These are phyloP conservation scores for Geococcyx californianus DNA, from an alignment of 2,113 vertebrate genomes.

Conservation along the genomic window DNA sequence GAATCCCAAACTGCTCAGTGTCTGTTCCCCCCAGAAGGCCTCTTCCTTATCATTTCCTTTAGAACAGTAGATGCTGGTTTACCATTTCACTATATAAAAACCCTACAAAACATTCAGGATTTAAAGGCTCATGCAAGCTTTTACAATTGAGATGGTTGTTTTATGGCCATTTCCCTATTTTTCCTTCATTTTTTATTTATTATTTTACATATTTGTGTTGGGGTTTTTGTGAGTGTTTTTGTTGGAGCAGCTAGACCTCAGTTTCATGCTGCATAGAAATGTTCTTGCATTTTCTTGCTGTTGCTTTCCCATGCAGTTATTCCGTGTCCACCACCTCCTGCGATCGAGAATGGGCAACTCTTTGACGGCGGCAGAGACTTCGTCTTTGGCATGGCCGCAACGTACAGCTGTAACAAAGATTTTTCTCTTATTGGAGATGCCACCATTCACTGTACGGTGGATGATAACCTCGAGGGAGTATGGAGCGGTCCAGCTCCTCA, in stretches of 20 bases:
- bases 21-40: not conserved
- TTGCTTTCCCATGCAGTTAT: not conserved
- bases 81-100: not conserved
- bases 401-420: not conserved
- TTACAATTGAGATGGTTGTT: not conserved
- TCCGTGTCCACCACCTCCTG: slow-evolving; percentile 1
- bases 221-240: not conserved
- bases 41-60: not conserved
- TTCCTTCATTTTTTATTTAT: not conserved
- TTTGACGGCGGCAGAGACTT: rapidly evolving
- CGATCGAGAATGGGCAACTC: not conserved
- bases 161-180: not conserved
- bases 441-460: not conserved
- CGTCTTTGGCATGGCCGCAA: not conserved
- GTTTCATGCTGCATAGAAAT: not conserved
- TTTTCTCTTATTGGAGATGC: slow-evolving; percentile 44
- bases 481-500: slow-evolving; percentile 51
- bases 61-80: not conserved
- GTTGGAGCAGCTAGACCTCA: not conserved
- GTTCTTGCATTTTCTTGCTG: not conserved
- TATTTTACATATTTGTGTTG: no score
- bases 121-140: not conserved
- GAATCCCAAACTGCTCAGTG: not conserved
- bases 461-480: not conserved
- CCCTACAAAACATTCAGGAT: not conserved